Conservation (phyloP, 2,113 vertebrate species). For the Alces alces region DNA sequence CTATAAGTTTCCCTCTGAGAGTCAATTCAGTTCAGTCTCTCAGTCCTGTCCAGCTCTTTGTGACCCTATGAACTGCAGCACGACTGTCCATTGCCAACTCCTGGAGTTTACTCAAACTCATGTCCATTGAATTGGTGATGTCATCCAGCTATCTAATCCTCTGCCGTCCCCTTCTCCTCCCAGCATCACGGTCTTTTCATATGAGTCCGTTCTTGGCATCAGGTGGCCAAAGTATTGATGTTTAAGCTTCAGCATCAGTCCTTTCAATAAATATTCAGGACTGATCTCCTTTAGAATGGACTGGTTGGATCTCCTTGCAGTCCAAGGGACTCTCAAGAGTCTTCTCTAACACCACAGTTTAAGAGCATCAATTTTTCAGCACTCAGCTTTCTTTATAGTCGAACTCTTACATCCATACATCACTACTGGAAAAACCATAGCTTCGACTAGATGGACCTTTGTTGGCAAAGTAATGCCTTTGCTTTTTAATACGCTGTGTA, state of each 20-base stretch:
- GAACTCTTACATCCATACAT: not conserved
- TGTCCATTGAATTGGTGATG: not conserved
- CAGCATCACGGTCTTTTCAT: not conserved
- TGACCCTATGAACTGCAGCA: not conserved
- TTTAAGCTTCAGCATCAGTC: not conserved
- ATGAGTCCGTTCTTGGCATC: not conserved
- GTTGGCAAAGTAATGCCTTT: not conserved
- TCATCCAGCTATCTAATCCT: not conserved
- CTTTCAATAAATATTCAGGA: not conserved
- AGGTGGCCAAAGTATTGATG: not conserved
- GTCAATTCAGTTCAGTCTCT: not conserved
- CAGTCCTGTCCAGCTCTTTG: not conserved
- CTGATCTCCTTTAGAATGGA: not conserved
- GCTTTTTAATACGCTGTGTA: no score
- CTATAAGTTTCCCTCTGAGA: not conserved
- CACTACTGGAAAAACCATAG: not conserved
- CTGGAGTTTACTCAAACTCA: not conserved
- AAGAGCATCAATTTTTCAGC: not conserved
- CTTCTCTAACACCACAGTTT: not conserved
- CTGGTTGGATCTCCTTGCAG: not conserved
- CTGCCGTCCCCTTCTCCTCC: not conserved
- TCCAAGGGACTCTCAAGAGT: not conserved
- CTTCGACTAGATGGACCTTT: not conserved
- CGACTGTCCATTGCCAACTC: not conserved
- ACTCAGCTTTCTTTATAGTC: not conserved